A percentile compares a stretch with the other conserved stretches of the same genome.
Evolutionary conservation across 2,113 vertebrate genomes (phyloP).

Genomic region (Solea senegalensis): DNA sequence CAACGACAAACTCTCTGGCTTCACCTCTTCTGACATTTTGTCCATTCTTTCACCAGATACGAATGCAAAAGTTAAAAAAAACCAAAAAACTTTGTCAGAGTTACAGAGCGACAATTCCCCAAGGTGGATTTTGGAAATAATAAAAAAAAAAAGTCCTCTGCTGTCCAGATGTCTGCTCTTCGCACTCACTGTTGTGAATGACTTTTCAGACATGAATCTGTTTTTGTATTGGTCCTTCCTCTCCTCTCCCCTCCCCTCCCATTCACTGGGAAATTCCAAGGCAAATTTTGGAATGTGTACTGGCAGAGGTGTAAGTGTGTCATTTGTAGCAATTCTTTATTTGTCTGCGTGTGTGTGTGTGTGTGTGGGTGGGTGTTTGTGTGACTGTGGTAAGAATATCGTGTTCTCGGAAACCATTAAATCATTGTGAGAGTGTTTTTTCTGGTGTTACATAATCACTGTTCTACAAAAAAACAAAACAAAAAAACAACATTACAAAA

Average conservation of each 20-base stretch:
- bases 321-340: neutral
- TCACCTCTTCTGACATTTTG: conserved; percentile 31
- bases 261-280: conserved; percentile 48
- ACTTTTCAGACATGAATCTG: conserved; percentile 12
- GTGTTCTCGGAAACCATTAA: too few species aligned
- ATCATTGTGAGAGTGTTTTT: neutral
- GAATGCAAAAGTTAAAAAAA: conserved; percentile 1
- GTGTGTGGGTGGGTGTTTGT: neutral
- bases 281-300: conserved; percentile 8
- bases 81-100: conserved; percentile 14
- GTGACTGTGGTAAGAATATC: neutral
- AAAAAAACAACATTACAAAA: neutral
- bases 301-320: neutral
- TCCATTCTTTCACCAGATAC: conserved; percentile 19
- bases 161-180: neutral
- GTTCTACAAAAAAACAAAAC: neutral
- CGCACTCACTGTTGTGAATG: conserved; percentile 4
- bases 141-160: neutral
- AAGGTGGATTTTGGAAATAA: neutral
- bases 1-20: conserved; percentile 5
- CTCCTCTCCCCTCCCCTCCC: conserved; percentile 41
- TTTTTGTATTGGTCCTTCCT: conserved; percentile 52
- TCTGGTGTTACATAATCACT: conserved; percentile 13
- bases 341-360: neutral
- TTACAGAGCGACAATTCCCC: conserved; percentile 15